Evolutionary conservation across 2,888 invertebrate species (phyloP), one percentile per base, ranked within the genome.

Genomic region (Idaea aversata): DNA sequence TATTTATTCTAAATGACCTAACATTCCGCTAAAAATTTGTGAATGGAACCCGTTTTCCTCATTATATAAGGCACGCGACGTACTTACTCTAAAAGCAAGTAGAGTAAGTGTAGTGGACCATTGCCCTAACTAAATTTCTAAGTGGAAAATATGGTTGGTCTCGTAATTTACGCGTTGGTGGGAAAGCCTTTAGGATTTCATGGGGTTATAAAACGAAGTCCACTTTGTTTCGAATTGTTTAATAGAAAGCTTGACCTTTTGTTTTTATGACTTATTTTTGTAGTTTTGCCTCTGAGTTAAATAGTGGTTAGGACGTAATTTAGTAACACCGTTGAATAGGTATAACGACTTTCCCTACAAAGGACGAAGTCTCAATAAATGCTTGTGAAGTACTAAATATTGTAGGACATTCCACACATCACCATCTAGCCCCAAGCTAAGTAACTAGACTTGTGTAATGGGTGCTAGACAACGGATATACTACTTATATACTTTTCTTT

Each of bases 81-180:
- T 61, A 36, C 64, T 35, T 61, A 64, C 61, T 47, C 47, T 47
- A 1, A 57, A 57, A 64, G 63, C 25, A 63, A 67, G 65, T 64
- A 58, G 61, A 67, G 64, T 64, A 58, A 62, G 62, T 62, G 63
- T 62, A 47, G 57, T 63, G 61, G 62, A 16, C 59, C 58, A 66
- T 71, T 68, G 69, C 66, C 63, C 62, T 25, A 61, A 34, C 65
- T 65, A 67, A 67, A 66, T 66, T 69, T 64, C 64, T 65, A 69
- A 70, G 69, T 72, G 63, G 69, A 71, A 73, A 70, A 68, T 72
- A 73, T 72, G 71, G 70, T 70, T 69, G 67, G 70, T 69, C 66
- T 65, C 68, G 65, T 69, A 71, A 74, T 72, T 70, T 73, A 73
- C 67, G 67, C 65, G 65, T 64, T 65, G 67, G 64, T 61, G 64